Base-by-base conservation (phyloP, 2,797 vertebrate species). In the Balearica regulorum region DNA sequence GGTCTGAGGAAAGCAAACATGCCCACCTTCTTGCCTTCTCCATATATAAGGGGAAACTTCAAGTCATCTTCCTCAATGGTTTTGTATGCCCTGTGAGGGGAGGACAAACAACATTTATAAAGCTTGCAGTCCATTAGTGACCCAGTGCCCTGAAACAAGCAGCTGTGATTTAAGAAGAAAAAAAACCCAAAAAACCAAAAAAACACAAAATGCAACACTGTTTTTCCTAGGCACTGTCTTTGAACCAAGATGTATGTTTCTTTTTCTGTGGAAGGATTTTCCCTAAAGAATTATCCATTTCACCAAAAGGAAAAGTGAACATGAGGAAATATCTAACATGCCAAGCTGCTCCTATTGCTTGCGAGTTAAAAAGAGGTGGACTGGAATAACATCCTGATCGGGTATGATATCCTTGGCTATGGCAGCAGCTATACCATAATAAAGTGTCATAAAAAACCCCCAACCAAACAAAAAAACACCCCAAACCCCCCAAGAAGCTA, bases 1-100 rank as follows among this genome's bases (percentile, higher is more conserved):
- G 43, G 70, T 71, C 48, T 33, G 13, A 90, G 75, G 41, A 89
- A 90, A 86, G 83, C 12, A 86, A 51, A 85, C 4, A 1, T 33
- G 83, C 98, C 97, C 98, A 99, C 99, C 99, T 99, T 99, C 97
- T 99, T 99, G 91, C 99, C 99, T 98, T 99, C 99, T 97, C 99
- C 99, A 20, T 99, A 99, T 98, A 99, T 99, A 95, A 99, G 98
- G 46, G 99, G 99, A 97, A 99, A 99, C 98, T 99, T 99, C 96
- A 99, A 98, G 98, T 99, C 99, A 60, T 99, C 99, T n/a, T 99
- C 99, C 94, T 99, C 99, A 83, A 99, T 98, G 96, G 98, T 99
- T 99, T 99, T 99, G 98, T 99, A 99, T 10, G 99, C 99, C 99
- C 99, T 99, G 98, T 65, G 92, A 85, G 88, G 28, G 49, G 21